Evolutionary conservation across 2,797 vertebrate genomes (phyloP).

Genomic region (Pelodytes ibericus): DNA sequence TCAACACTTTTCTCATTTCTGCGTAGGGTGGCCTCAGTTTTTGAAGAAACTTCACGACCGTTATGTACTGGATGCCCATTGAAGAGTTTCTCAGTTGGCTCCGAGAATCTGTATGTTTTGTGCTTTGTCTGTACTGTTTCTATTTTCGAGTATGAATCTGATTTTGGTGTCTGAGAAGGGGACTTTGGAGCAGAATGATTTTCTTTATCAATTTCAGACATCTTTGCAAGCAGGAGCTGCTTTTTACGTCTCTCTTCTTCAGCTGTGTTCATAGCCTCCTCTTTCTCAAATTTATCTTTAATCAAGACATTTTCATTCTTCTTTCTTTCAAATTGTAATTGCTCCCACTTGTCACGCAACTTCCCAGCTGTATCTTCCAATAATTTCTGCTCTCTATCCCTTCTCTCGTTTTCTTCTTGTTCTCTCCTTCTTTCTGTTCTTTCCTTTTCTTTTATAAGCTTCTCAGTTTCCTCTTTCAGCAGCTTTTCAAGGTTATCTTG

Average conservation of each 20-base stretch:
- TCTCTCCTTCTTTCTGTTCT: too few species aligned
- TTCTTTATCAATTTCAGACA: conserved; percentile 86
- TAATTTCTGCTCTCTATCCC: conserved; percentile 62
- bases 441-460: too few species aligned
- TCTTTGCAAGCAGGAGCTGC: conserved; percentile 86
- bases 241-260: conserved; percentile 74
- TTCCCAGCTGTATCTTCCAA: conserved; percentile 72
- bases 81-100: conserved; percentile 65
- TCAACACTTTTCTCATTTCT: conserved; percentile 58
- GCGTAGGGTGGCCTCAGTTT: conserved; percentile 58
- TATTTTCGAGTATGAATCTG: conserved; percentile 55
- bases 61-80: conserved; percentile 61
- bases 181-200: conserved; percentile 52
- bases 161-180: conserved; percentile 56
- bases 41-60: conserved; percentile 52
- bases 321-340: conserved; percentile 69
- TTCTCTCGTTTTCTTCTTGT: conserved; percentile 63
- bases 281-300: conserved; percentile 66
- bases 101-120: conserved; percentile 67
- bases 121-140: conserved; percentile 66
- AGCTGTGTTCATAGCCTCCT: conserved; percentile 65
- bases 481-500: too few species aligned
- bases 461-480: too few species aligned
- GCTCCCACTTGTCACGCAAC: conserved; percentile 71
- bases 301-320: conserved; percentile 60